Base-by-base conservation (phyloP, 1,140 invertebrate species). In the Aethina tumida region DNA sequence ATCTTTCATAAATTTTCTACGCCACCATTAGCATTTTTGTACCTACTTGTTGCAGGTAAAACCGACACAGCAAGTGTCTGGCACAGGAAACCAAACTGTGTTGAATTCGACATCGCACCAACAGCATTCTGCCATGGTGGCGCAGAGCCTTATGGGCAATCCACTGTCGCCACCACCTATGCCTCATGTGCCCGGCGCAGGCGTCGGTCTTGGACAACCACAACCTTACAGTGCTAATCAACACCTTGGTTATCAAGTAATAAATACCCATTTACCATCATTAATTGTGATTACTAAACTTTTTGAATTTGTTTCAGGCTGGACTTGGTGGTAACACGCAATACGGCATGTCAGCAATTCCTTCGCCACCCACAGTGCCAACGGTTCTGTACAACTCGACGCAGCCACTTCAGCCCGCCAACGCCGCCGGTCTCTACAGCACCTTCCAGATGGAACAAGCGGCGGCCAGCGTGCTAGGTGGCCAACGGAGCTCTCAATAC, bases 291-390 rank as follows among this genome's bases (percentile, higher is more conserved):
- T 35, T 5, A 24, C 10, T 14, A 17, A 36, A 8, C 10, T 2
- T 13, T 38, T 18, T n/a, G 21, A 18, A 13, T 39, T 40, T 40
- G 35, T 44, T 41, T 13, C 33, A 56, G 54, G 33, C 50, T 8
- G 35, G 45, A n/a, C 41, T 57, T 24, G 49, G 50, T 33, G 44
- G 53, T 36, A 58, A 43, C 21, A 58, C 72, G 12, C 79, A 80
- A 49, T 86, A 83, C 46, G 77, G 80, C 2, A 78, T 88, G 51
- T 78, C 84, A 17, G 79, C 84, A 7, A 81, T 84, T 50, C 84
- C 85, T 6, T 88, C 84, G 28, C 84, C 85, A 7, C 84, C 84
- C 9, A 78, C 79, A 2, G 74, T 79, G 14, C 39, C 35, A 20
- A 38, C 41, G 7, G 69, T 87, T 4, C 78, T 82, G 37, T 87